Conservation (phyloP, 2,113 vertebrate species). For the Trinectes maculatus region DNA sequence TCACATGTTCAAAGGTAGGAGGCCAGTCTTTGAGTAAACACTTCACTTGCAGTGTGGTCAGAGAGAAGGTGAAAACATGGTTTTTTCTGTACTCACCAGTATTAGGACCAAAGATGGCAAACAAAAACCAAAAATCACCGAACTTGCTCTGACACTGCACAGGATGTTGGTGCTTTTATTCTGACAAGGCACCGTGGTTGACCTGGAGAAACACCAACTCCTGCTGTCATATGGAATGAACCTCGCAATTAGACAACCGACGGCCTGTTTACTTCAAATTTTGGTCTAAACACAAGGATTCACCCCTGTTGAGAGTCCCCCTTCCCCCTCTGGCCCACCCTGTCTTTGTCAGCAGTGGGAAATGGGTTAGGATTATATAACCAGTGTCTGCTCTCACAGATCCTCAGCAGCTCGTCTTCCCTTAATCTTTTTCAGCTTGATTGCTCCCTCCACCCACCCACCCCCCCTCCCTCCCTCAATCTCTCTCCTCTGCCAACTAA, state of each 20-base stretch:
- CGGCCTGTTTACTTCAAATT: slow-evolving; percentile 30
- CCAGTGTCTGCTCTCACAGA: slow-evolving; percentile 75
- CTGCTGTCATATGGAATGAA: slow-evolving; percentile 10
- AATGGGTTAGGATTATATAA: slow-evolving; percentile 79
- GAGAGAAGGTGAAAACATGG: background rate
- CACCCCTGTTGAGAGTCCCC: slow-evolving; percentile 37
- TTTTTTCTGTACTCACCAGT: background rate
- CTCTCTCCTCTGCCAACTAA: slow-evolving; percentile 63
- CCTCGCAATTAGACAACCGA: slow-evolving; percentile 10
- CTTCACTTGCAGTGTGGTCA: background rate
- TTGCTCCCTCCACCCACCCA: slow-evolving; percentile 70
- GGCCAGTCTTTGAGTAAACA: slow-evolving; percentile 41
- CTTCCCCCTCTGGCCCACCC: slow-evolving; percentile 35
- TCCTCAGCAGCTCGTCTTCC: slow-evolving; percentile 75
- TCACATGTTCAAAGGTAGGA: slow-evolving; percentile 22
- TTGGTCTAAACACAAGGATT: slow-evolving; percentile 34
- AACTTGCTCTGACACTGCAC: background rate
- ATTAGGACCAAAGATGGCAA: slow-evolving; percentile 1
- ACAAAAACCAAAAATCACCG: background rate
- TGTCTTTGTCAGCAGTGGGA: slow-evolving; percentile 58
- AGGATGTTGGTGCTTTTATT: slow-evolving; percentile 2
- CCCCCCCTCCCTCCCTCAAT: too few species aligned
- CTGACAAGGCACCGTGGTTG: slow-evolving; percentile 1
- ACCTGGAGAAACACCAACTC: slow-evolving; percentile 7
- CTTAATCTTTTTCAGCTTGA: slow-evolving; percentile 83